A percentile compares a stretch with the other conserved stretches of the same genome.
Evolutionary conservation across 2,113 vertebrate species (phyloP).

Genomic region (Tetraodon nigroviridis): DNA sequence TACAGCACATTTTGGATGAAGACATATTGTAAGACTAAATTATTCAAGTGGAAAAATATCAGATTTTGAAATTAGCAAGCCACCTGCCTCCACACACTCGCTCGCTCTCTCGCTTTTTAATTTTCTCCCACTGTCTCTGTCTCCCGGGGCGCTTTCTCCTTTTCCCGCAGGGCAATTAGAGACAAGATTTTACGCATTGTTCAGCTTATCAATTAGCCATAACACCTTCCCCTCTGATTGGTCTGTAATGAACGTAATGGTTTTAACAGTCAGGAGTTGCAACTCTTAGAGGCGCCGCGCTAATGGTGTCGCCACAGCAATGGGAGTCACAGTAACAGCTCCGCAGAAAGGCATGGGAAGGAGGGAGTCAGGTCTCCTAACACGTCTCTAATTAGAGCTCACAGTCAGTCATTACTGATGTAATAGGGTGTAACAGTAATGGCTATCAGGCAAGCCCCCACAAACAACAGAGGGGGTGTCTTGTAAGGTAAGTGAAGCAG

Average conservation of each 20-base stretch:
- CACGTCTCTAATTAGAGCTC: constrained; percentile 93
- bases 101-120: background rate
- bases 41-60: constrained; percentile 66
- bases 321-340: constrained; percentile 73
- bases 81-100: constrained; percentile 37
- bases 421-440: constrained; percentile 90
- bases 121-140: constrained; percentile 53
- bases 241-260: constrained; percentile 93
- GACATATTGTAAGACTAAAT: constrained; percentile 62
- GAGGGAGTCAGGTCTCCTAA: constrained; percentile 85
- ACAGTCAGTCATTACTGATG: constrained; percentile 88
- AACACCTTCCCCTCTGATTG: constrained; percentile 87
- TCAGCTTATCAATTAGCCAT: constrained; percentile 90
- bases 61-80: constrained; percentile 64
- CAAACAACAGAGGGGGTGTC: constrained; percentile 71
- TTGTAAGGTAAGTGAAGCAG: constrained; percentile 66
- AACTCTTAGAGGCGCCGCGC: constrained; percentile 96
- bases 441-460: constrained; percentile 79
- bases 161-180: constrained; percentile 73
- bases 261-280: constrained; percentile 93
- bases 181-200: constrained; percentile 78
- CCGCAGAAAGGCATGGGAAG: constrained; percentile 42
- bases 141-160: constrained; percentile 48
- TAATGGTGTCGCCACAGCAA: constrained; percentile 88
- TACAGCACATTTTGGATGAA: constrained; percentile 61